Evolutionary conservation across 1,140 invertebrate species (phyloP), one percentile per base, ranked within the genome.

Genomic region (Lucilia sericata): DNA sequence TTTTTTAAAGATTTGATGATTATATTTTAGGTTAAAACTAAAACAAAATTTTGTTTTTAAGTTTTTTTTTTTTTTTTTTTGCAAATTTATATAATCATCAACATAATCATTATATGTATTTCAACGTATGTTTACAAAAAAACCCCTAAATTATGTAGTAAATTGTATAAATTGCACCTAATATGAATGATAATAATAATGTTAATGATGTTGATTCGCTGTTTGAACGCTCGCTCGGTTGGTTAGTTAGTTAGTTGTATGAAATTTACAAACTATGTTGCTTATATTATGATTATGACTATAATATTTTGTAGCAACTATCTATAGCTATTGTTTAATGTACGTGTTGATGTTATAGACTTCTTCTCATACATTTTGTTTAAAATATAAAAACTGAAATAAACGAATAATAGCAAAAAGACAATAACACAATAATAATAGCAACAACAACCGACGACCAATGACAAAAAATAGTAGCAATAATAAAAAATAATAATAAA

Each of bases 401-500:
- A 25, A 17, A 55, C 51, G 17, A 70, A 70, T 70, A 70, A 70
- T 70, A 70, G n/a, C 65, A 9, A 70, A 65, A 70, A 70, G 10
- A 70, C 65, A 70, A 17, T 17, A 10, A 21, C 19, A n/a, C n/a
- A n/a, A n/a, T n/a, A n/a, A n/a, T n/a, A 70, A 21, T 70, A 70
- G 25, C 9, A 70, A 8, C 65, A 70, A 25, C 65, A 70, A 70
- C 65, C 7, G n/a, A 70, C 65, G n/a, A 70, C 65, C 21, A 70
- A 70, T 70, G 65, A 70, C 65, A 70, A 70, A 70, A 21, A 70
- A 70, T 19, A 70, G 65, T 25, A 70, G 65, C 65, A 21, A 21
- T 70, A 70, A 70, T 70, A 70, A 70, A 17, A 19, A 70, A 70
- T 25, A 70, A 70, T 70, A 70, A 70, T 70, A 70, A 70, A 70